Conservation (phyloP, 2,797 vertebrate species). For the Enteromius viviparus region DNA sequence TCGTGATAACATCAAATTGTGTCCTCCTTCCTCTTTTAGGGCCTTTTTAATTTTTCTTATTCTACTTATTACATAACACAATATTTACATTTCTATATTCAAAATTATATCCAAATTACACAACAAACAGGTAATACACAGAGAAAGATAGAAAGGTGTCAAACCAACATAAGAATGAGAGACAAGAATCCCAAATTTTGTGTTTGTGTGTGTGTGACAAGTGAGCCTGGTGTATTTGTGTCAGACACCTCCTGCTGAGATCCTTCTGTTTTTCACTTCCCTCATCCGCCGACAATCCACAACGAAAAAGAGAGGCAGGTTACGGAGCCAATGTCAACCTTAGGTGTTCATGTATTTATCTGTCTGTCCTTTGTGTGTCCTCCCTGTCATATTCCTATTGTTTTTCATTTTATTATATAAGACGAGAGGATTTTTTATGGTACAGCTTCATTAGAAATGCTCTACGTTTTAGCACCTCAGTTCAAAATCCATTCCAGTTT, state of each 20-base stretch:
- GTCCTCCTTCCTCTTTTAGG: neutral
- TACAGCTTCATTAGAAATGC: constrained; percentile 11
- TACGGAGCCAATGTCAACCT: constrained; percentile 17
- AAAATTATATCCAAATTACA: neutral
- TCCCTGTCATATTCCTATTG: neutral
- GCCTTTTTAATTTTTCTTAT: neutral
- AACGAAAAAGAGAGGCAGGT: neutral
- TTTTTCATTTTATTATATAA: neutral
- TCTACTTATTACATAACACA: neutral
- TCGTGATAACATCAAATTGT: neutral
- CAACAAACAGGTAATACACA: constrained; percentile 8
- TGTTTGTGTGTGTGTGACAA: neutral
- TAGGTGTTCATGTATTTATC: neutral
- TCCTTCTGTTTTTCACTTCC: constrained; percentile 60
- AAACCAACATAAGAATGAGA: constrained; percentile 22
- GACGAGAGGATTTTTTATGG: neutral
- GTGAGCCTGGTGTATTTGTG: constrained; percentile 53
- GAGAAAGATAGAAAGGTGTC: neutral
- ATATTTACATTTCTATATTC: constrained; percentile 9
- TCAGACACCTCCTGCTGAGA: constrained; percentile 67
- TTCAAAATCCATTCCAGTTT: constrained; percentile 4
- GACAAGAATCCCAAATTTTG: constrained; percentile 10
- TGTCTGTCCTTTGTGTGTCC: neutral
- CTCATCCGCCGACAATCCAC: constrained; percentile 31
- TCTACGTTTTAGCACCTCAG: neutral